Conservation (phyloP, 2,888 invertebrate species). For the Lasioglossum oenotherae region DNA sequence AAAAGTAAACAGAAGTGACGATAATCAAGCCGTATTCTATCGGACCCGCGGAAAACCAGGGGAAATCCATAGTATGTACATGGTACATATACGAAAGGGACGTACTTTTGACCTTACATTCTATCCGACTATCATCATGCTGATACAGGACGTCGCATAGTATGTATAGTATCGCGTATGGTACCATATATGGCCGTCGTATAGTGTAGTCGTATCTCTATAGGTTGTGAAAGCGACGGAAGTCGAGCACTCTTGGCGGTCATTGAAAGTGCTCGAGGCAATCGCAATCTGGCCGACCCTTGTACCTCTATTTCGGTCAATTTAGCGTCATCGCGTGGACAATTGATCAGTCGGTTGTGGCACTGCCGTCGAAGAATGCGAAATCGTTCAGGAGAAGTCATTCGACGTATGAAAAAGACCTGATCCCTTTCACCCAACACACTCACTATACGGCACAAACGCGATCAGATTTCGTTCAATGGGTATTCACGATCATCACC, state of each 20-base stretch:
- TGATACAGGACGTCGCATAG: constrained; percentile 7
- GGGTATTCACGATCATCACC: neutral
- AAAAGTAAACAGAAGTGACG: constrained; percentile 26
- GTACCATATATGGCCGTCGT: neutral
- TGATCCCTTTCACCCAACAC: constrained; percentile 11
- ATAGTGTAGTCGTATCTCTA: constrained; percentile 10
- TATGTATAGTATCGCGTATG: constrained; percentile 15
- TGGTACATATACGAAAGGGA: neutral
- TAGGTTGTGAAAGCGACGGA: constrained; percentile 68
- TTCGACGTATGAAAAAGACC: constrained; percentile 50
- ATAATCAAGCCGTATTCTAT: constrained; percentile 38
- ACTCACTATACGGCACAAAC: neutral
- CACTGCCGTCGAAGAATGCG: constrained; percentile 54
- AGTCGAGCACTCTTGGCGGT: constrained; percentile 68
- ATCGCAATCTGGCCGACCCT: constrained; percentile 65
- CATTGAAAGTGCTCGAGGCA: constrained; percentile 67
- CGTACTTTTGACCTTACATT: constrained; percentile 33
- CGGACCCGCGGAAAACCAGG: neutral
- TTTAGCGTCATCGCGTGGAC: constrained; percentile 73
- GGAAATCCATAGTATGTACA: neutral
- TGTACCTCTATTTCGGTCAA: constrained; percentile 73
- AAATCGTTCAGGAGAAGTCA: constrained; percentile 55
- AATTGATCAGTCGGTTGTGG: constrained; percentile 65
- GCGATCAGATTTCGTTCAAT: constrained; percentile 2
- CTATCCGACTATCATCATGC: constrained; percentile 42